These are phyloP conservation scores for Nannoperca australis DNA, from an alignment of 2,797 vertebrate genomes.

Conservation along the genomic window DNA sequence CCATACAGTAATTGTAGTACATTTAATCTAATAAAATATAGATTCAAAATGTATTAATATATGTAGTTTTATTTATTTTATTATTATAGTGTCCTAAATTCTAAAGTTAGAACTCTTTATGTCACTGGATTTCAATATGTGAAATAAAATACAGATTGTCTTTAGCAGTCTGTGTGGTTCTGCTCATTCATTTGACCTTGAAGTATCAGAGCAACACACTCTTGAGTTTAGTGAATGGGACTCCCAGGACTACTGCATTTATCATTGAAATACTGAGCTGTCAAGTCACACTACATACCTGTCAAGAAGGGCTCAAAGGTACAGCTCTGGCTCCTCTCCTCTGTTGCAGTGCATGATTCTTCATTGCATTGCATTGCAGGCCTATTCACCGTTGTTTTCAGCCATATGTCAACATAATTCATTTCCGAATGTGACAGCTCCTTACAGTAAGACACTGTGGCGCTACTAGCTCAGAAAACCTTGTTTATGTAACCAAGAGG, in stretches of 20 bases:
- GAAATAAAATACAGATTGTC: conserved; percentile 21
- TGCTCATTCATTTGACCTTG: conserved; percentile 86
- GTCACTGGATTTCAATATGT: conserved; percentile 16
- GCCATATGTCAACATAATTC: conserved; percentile 88
- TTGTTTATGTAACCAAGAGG: conserved; percentile 73
- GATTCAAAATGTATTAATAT: not conserved
- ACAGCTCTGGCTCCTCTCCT: conserved; percentile 84
- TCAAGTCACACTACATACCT: conserved; percentile 89
- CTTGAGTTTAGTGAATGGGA: conserved; percentile 86
- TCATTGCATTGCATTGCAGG: conserved; percentile 85
- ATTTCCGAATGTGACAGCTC: conserved; percentile 85
- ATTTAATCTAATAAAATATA: not conserved
- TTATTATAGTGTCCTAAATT: not conserved
- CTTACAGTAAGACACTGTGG: conserved; percentile 68
- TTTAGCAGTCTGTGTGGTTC: conserved; percentile 73
- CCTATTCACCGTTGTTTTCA: conserved; percentile 84
- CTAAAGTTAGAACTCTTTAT: conserved; percentile 8
- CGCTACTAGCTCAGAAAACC: conserved; percentile 61
- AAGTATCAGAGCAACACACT: conserved; percentile 81
- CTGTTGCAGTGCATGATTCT: conserved; percentile 88
- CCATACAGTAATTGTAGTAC: not conserved
- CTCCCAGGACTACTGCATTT: conserved; percentile 89
- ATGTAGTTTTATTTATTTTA: too few species aligned
- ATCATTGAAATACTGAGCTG: conserved; percentile 90
- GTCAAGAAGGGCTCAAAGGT: conserved; percentile 88